Percentiles rank a stretch among this genome's conserved stretches.
These are phyloP conservation scores for Calidris pygmaea DNA, from an alignment of 2,113 vertebrate genomes.

Conservation along the genomic window DNA sequence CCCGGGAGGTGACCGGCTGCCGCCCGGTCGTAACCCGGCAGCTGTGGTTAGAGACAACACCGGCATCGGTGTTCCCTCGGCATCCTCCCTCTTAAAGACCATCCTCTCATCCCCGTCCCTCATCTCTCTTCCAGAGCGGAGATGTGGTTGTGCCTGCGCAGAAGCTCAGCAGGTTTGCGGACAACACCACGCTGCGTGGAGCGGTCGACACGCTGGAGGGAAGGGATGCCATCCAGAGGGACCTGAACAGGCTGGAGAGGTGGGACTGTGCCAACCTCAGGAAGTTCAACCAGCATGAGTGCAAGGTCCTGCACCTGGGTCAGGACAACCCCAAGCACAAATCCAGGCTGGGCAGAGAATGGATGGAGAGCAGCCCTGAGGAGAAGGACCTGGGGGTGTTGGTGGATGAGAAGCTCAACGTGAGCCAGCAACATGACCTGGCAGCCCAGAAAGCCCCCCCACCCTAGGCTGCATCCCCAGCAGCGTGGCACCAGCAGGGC, in stretches of 20 bases:
- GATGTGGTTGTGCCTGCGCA: accelerated
- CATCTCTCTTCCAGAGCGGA: background rate
- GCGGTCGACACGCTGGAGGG: background rate
- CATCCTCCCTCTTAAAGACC: background rate
- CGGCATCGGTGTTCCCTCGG: no score
- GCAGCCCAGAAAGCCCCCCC: background rate
- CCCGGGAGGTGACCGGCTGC: accelerated
- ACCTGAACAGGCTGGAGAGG: background rate
- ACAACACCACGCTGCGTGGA: background rate
- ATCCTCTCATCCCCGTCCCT: accelerated
- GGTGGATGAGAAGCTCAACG: background rate
- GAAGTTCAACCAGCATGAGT: background rate
- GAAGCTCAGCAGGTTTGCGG: background rate
- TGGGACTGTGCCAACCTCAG: background rate
- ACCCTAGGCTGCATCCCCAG: background rate
- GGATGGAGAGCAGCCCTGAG: background rate
- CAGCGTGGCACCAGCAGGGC: no score
- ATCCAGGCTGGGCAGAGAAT: background rate
- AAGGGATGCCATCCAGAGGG: background rate
- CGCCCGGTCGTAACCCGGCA: background rate
- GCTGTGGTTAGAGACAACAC: background rate
- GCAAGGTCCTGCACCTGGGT: background rate
- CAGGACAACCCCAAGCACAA: background rate
- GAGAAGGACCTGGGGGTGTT: background rate
- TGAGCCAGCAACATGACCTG: background rate